Evolutionary conservation across 37 sponge, comb jelly and placozoan species (phyloP), one percentile per base, ranked within the genome.

Genomic region (Beroe forskalii): DNA sequence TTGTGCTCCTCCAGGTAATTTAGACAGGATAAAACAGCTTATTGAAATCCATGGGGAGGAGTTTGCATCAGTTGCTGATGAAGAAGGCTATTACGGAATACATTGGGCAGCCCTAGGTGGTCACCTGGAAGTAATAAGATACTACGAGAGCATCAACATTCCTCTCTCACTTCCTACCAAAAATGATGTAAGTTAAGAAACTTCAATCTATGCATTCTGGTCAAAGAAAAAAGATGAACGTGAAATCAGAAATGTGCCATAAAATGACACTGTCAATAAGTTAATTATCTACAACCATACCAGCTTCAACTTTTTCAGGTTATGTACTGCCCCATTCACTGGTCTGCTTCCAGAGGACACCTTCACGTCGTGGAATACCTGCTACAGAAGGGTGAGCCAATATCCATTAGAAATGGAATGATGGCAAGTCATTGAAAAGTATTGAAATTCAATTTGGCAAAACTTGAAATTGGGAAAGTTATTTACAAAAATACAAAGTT

Each of bases 81-180:
- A 8, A 22, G 31, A 64, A 33, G 76, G 76, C 22, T 72, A 72
- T 27, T 72, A 72, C 22, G 76, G 76, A 8, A 72, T 72, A 8
- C 76, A 72, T 33, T 72, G 76, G 76, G 76, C 76, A 32, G 76
- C 76, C 9, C 76, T 72, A 6, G 76, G 76, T 6, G 76, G 76
- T 8, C 76, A 72, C 30, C 8, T 72, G 38, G 76, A 72, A 38
- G 76, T 72, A 2, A 72, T 72, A 6, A 32, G 76, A 38, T 72
- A 72, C 76, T 72, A 27, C 22, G 76, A 72, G 76, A 38, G 40
- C 40, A 32, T 72, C 40, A 20, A 32, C 40, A 36, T 72, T 12
- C 76, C 76, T 12, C 76, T 72, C 9, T 17, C 19, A 8, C 40
- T 38, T 1, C 76, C 76, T 12, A 72, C 76, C 9, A 72, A 36